A percentile compares a stretch with the other conserved stretches of the same genome.
These are phyloP conservation scores for Danio choprae DNA, from an alignment of 2,797 vertebrate genomes.

Conservation along the genomic window DNA sequence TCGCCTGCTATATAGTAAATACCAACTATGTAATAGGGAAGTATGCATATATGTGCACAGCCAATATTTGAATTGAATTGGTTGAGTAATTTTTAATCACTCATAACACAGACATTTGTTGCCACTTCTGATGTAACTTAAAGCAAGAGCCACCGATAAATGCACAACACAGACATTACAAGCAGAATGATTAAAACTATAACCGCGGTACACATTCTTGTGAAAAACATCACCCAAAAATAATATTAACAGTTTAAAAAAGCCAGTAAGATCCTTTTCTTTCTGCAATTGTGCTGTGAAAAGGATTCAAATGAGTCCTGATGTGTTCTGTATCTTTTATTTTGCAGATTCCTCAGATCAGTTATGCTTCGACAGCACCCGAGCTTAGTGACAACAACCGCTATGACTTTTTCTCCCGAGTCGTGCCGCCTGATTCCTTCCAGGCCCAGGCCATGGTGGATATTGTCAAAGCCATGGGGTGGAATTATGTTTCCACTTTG, in stretches of 20 bases:
- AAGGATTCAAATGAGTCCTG: background rate
- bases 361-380: conserved; percentile 91
- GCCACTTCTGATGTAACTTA: no score
- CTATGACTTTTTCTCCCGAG: conserved; percentile 92
- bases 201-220: background rate
- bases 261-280: background rate
- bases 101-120: no score
- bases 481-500: conserved; percentile 92
- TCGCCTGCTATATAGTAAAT: no score
- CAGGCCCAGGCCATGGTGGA: conserved; percentile 96
- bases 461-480: conserved; percentile 90
- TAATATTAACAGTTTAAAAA: background rate
- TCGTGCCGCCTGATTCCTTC: conserved; percentile 93
- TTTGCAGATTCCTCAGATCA: conserved; percentile 92
- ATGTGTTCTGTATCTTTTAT: background rate
- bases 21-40: no score
- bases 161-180: background rate
- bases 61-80: no score
- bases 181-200: background rate
- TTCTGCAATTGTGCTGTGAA: background rate
- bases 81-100: no score
- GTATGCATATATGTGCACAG: no score
- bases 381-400: conserved; percentile 92
- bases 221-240: background rate
- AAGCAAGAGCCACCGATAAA: no score